A percentile compares a stretch with the other conserved stretches of the same genome.
Conservation (phyloP, 2,888 invertebrate genomes). For the Aspidiotus rigidus region DNA sequence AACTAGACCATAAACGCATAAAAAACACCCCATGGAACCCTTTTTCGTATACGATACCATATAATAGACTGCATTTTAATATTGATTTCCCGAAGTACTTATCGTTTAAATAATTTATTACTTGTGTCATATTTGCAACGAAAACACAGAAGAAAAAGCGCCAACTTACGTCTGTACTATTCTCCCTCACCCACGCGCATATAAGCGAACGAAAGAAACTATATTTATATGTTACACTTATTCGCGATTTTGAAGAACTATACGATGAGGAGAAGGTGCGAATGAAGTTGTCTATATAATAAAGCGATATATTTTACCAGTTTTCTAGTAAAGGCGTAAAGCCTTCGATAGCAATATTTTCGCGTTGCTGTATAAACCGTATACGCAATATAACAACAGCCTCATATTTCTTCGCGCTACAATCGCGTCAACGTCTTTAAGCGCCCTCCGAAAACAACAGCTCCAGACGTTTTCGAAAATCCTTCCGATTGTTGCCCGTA, state of each 20-base stretch:
- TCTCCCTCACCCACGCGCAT: no score
- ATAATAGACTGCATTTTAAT: constrained; percentile 20
- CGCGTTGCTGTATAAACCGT: constrained; percentile 1
- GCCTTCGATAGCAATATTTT: constrained; percentile 31
- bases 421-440: constrained; percentile 31
- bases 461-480: constrained; percentile 34
- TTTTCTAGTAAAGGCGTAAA: constrained; percentile 25
- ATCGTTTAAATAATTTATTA: constrained; percentile 33
- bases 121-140: constrained; percentile 28
- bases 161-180: no score
- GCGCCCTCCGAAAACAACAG: constrained; percentile 30
- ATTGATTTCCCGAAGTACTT: constrained; percentile 31
- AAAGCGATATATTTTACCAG: constrained; percentile 29
- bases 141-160: constrained; percentile 3
- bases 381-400: constrained; percentile 20
- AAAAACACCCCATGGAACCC: no score
- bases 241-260: constrained; percentile 1
- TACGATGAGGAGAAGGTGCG: constrained; percentile 26
- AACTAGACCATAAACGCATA: no score
- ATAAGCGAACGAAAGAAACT: not conserved
- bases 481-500: constrained; percentile 33
- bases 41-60: no score
- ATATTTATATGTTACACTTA: constrained; percentile 12
- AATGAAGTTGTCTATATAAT: constrained; percentile 32
- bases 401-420: constrained; percentile 25